Percentiles rank a stretch among this genome's conserved stretches.
These are phyloP conservation scores for Hipposideros armiger DNA, from an alignment of 2,113 vertebrate genomes.

Conservation along the genomic window DNA sequence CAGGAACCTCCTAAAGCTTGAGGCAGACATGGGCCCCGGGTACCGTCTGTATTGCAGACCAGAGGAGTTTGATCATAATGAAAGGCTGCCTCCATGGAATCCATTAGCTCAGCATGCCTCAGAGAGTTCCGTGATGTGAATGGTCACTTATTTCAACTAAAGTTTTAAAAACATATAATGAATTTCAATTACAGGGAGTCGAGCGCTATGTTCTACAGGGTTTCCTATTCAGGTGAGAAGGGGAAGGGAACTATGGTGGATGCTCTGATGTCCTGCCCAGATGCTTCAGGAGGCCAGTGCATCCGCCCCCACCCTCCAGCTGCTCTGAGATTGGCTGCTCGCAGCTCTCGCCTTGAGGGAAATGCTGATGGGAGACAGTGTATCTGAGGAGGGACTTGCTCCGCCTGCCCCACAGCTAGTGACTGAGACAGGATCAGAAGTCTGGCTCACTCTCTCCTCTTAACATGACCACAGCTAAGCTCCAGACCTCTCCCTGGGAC, in stretches of 20 bases:
- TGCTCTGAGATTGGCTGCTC: background rate
- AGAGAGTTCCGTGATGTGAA: background rate
- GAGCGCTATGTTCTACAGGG: background rate
- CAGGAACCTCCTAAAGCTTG: background rate
- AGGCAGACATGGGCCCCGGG: accelerated
- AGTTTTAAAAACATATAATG: background rate
- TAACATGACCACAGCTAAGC: background rate
- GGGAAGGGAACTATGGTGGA: too few relatives aligned
- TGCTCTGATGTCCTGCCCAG: too few relatives aligned
- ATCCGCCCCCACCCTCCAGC: accelerated
- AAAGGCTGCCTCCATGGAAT: background rate
- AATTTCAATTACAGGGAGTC: background rate
- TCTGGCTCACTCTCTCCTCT: background rate
- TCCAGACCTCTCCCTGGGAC: accelerated
- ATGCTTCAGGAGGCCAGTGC: background rate
- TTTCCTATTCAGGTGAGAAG: background rate
- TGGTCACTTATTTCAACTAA: background rate
- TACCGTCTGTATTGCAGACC: background rate
- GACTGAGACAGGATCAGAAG: background rate
- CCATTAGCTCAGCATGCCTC: constrained; percentile 9
- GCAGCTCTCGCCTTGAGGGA: background rate
- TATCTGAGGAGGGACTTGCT: accelerated
- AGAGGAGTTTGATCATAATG: background rate
- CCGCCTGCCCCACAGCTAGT: background rate
- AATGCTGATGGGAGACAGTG: background rate